Evolutionary conservation across 1,140 invertebrate species (phyloP).

Genomic region (Wasmannia auropunctata): DNA sequence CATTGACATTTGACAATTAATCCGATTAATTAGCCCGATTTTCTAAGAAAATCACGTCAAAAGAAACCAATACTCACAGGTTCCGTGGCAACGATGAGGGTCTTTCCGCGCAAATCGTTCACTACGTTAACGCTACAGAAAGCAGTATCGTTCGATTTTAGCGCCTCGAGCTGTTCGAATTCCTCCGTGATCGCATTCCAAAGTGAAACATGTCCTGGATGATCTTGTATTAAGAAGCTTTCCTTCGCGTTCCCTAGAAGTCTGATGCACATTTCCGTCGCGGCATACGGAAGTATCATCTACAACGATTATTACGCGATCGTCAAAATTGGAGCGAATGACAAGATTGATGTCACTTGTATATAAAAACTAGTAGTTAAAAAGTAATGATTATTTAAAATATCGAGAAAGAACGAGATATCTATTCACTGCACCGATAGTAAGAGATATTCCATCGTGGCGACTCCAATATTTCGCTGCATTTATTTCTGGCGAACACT

Average conservation of each 20-base stretch:
- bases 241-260: conserved; percentile 51
- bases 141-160: conserved; percentile 58
- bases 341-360: background rate
- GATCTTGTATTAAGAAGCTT: background rate
- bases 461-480: background rate
- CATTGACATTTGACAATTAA: background rate
- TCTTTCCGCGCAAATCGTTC: conserved; percentile 51
- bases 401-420: background rate
- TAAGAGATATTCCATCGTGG: conserved; percentile 31
- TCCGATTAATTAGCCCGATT: no score
- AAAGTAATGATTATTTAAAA: background rate
- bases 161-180: conserved; percentile 68
- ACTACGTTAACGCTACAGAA: conserved; percentile 68
- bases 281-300: conserved; percentile 17
- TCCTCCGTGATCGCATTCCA: conserved; percentile 54
- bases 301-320: background rate
- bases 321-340: background rate
- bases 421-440: background rate
- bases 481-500: background rate
- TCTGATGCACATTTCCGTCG: conserved; percentile 55
- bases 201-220: conserved; percentile 53
- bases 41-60: background rate
- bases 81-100: conserved; percentile 51
- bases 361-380: background rate
- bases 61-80: background rate